Percentiles rank a stretch among this genome's conserved stretches.
Evolutionary conservation across 1,140 invertebrate genomes (phyloP).

Genomic region (Drosophila pseudoobscura): DNA sequence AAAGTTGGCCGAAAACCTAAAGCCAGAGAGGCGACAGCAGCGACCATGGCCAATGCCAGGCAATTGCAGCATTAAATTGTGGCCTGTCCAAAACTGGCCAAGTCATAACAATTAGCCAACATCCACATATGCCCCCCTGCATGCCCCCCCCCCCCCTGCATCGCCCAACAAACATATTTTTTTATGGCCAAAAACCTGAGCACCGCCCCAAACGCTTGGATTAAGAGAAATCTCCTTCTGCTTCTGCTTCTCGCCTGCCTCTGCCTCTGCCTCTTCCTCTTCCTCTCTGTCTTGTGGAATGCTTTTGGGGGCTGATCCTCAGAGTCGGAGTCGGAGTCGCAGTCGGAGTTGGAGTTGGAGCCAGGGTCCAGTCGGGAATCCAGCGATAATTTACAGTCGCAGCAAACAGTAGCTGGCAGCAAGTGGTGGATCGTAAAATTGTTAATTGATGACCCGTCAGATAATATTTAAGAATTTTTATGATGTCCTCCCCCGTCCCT

Average conservation of each 20-base stretch:
- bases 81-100: constrained; percentile 57
- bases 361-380: constrained; percentile 5
- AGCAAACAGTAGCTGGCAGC: constrained; percentile 78
- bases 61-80: constrained; percentile 60
- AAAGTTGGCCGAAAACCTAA: constrained; percentile 56
- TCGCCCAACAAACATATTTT: constrained; percentile 41
- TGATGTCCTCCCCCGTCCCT: constrained; percentile 27
- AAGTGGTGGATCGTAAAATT: constrained; percentile 72
- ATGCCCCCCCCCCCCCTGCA: no score
- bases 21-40: neutral
- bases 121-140: no score
- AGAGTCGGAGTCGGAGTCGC: neutral
- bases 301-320: constrained; percentile 17
- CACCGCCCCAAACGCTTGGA: constrained; percentile 42
- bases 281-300: neutral
- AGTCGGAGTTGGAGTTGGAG: no score
- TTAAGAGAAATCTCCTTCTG: constrained; percentile 36
- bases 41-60: constrained; percentile 34
- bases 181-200: constrained; percentile 54
- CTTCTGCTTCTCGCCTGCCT: neutral
- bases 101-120: constrained; percentile 70
- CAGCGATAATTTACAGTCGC: constrained; percentile 78
- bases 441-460: constrained; percentile 81
- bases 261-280: constrained; percentile 12
- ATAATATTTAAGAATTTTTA: constrained; percentile 82